Evolutionary conservation across 2,113 vertebrate species (phyloP).

Genomic region (Vidua chalybeata): DNA sequence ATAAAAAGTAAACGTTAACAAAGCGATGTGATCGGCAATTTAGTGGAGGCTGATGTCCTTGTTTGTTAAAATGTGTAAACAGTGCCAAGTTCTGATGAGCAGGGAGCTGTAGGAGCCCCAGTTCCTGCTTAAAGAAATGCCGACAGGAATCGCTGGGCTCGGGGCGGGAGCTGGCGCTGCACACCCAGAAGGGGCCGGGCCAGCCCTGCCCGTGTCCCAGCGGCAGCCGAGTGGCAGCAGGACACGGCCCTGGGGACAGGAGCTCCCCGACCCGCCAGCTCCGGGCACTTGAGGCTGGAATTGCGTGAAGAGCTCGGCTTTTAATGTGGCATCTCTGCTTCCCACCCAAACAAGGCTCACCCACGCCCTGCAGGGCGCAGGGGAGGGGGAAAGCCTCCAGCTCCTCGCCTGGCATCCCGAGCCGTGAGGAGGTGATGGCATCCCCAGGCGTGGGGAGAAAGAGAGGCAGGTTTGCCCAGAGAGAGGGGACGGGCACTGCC

Average conservation of each 20-base stretch:
- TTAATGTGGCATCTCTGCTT: background rate
- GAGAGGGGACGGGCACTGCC: background rate
- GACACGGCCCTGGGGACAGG: background rate
- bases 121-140: background rate
- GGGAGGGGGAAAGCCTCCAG: background rate
- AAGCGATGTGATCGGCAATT: background rate
- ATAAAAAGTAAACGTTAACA: background rate
- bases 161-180: background rate
- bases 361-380: fast-evolving
- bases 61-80: background rate
- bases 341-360: background rate
- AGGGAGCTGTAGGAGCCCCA: no score
- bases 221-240: background rate
- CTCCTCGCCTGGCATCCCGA: background rate
- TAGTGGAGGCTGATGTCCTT: background rate
- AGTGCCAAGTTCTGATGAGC: background rate
- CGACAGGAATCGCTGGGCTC: background rate
- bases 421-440: constrained; percentile 14
- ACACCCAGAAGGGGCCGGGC: background rate
- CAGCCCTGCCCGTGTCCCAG: background rate
- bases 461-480: background rate
- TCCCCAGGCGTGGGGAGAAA: constrained; percentile 8
- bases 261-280: background rate
- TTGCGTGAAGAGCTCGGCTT: background rate
- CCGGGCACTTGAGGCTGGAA: background rate